Evolutionary conservation across 2,888 invertebrate species (phyloP).

Genomic region (Pecten maximus): DNA sequence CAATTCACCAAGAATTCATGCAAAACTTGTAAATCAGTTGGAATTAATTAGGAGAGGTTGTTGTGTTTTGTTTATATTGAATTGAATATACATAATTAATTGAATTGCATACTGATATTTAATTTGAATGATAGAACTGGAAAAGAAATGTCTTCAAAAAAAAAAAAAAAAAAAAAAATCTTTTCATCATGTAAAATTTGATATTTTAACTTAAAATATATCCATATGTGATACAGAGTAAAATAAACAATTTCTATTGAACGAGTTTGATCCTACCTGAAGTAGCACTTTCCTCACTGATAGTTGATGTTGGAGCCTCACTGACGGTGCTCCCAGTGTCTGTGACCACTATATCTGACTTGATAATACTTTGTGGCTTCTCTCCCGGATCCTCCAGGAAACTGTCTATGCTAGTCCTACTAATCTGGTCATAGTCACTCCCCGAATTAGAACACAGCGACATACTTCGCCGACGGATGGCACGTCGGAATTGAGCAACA

Average conservation of each 20-base stretch:
- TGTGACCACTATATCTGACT: constrained; percentile 42
- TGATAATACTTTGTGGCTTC: constrained; percentile 27
- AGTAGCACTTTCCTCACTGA: constrained; percentile 59
- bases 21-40: no score
- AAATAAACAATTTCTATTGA: no score
- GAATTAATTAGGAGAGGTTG: no score
- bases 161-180: background rate
- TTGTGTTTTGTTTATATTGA: no score
- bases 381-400: constrained; percentile 71
- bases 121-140: no score
- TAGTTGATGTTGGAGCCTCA: constrained; percentile 37
- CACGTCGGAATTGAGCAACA: constrained; percentile 93
- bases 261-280: constrained; percentile 62
- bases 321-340: background rate
- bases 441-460: constrained; percentile 81
- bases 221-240: no score
- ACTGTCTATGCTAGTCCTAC: constrained; percentile 80
- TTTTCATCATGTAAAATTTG: no score
- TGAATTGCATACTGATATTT: no score
- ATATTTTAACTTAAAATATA: no score
- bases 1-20: no score
- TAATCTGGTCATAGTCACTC: constrained; percentile 79
- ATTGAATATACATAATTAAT: no score
- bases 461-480: constrained; percentile 83
- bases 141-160: no score